Evolutionary conservation across 2,888 invertebrate species (phyloP).

Genomic region (Aporophyla lueneburgensis): DNA sequence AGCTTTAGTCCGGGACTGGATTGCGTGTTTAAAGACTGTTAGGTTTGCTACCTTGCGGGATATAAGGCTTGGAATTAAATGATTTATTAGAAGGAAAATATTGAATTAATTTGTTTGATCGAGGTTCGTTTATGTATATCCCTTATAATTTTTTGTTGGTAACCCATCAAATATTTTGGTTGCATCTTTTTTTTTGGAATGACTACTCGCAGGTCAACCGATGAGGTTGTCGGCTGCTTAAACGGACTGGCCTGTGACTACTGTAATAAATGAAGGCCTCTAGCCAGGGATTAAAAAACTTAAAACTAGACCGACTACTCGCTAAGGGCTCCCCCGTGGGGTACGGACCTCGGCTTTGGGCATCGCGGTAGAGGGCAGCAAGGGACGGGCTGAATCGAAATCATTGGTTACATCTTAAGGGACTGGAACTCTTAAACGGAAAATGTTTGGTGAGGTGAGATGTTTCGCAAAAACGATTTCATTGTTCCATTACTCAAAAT

Average conservation of each 20-base stretch:
- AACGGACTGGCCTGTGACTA: no score
- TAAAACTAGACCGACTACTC: no score
- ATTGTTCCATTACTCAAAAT: slow-evolving; percentile 10
- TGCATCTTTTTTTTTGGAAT: no score
- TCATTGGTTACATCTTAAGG: not conserved
- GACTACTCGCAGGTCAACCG: no score
- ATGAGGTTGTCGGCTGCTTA: no score
- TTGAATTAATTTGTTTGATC: slow-evolving; percentile 3
- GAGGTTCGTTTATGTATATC: not conserved
- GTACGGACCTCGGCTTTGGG: no score
- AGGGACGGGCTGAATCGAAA: no score
- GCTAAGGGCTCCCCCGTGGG: no score
- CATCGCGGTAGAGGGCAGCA: no score
- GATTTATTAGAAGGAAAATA: slow-evolving; percentile 29
- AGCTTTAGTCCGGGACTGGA: slow-evolving; percentile 32
- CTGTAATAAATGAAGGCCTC: no score
- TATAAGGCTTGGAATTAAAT: slow-evolving; percentile 18
- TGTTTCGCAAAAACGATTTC: not conserved
- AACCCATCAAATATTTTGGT: no score
- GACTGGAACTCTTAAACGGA: not conserved
- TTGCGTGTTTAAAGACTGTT: slow-evolving; percentile 46
- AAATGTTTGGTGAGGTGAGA: not conserved
- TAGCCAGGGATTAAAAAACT: no score
- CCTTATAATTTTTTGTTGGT: not conserved
- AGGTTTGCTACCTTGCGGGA: slow-evolving; percentile 6